phyloP scores from a whole-genome alignment of 2,797 vertebrate genomes.

The Steatocranus sp. region DNA sequence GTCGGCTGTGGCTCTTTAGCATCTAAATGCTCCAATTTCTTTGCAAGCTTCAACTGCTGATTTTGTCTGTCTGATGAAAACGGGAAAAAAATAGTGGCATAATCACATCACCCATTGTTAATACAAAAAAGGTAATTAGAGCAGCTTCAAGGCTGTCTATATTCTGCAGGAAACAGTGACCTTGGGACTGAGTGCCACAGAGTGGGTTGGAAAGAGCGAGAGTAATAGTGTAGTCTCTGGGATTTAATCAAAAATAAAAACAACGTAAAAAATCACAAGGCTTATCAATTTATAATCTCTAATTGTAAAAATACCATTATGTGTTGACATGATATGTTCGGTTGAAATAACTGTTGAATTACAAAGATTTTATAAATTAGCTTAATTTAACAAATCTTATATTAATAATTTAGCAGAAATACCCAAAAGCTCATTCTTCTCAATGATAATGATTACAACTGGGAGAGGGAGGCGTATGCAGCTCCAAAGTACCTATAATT shows the following conservation, averaged over 20 bases:
- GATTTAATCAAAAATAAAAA: neutral
- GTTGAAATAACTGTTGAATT: neutral
- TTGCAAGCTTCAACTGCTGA: neutral
- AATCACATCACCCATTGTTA: neutral
- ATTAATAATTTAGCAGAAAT: constrained; percentile 25
- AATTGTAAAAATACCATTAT: neutral
- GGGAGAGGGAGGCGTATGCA: neutral
- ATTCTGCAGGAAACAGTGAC: neutral
- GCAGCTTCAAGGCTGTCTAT: neutral
- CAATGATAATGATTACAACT: constrained; percentile 11
- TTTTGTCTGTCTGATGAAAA: neutral
- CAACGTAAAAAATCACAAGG: neutral
- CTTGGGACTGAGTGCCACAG: neutral
- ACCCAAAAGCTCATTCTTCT: neutral
- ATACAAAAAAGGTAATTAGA: neutral
- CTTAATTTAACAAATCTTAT: constrained; percentile 7
- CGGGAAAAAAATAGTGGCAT: neutral
- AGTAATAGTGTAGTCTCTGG: neutral
- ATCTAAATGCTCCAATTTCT: neutral
- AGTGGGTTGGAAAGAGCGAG: neutral
- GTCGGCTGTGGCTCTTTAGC: neutral
- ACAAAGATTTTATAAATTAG: neutral
- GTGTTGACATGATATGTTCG: neutral
- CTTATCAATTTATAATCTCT: neutral
- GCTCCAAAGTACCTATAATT: constrained; percentile 13